Evolutionary conservation across 2,888 invertebrate genomes (phyloP).

Genomic region (Megalurothrips usitatus): DNA sequence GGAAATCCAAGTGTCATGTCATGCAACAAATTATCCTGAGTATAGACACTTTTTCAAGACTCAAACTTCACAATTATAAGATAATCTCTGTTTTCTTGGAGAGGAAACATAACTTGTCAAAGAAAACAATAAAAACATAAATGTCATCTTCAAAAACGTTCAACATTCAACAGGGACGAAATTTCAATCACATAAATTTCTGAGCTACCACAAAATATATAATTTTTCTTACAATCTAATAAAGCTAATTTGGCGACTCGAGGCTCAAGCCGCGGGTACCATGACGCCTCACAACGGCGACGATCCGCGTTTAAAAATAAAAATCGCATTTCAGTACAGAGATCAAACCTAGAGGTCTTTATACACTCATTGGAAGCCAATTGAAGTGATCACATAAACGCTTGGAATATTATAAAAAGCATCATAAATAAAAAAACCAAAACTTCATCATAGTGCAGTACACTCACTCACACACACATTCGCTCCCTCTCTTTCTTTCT

Average conservation of each 20-base stretch:
- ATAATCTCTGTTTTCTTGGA: neutral
- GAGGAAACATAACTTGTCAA: neutral
- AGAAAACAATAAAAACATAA: neutral
- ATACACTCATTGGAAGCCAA: neutral
- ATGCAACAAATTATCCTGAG: neutral
- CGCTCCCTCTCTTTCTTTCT: no score
- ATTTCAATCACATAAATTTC: constrained; percentile 3
- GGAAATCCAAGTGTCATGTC: neutral
- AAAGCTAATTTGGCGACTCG: neutral
- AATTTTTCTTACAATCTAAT: neutral
- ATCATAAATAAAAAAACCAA: neutral
- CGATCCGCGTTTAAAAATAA: neutral
- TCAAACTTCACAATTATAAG: neutral
- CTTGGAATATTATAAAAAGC: neutral
- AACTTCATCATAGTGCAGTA: neutral
- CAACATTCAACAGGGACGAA: constrained; percentile 18
- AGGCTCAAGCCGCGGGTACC: neutral
- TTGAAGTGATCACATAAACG: neutral
- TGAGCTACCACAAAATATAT: constrained; percentile 8
- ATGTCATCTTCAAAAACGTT: neutral
- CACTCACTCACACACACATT: neutral
- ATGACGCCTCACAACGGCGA: neutral
- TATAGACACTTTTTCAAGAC: neutral
- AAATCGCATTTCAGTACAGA: neutral
- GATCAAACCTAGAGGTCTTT: neutral